Base-by-base conservation (phyloP, 1,140 invertebrate species). In the Drosophila sp. region DNA sequence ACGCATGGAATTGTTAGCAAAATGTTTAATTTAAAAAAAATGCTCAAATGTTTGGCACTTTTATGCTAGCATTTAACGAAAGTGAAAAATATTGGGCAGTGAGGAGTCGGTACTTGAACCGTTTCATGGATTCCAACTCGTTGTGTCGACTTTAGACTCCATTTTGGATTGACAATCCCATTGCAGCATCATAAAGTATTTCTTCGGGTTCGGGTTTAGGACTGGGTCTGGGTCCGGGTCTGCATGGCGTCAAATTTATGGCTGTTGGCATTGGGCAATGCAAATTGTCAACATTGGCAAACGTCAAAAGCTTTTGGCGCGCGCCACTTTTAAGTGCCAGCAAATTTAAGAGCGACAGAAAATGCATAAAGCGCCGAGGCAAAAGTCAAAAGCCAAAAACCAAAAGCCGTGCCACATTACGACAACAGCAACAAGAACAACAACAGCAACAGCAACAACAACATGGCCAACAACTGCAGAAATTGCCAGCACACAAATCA, bases 201-300 rank as follows among this genome's bases (percentile, higher is more conserved):
- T 21, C 1, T 21, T 50, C 27, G 25, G n/a, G n/a, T n/a, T n/a
- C n/a, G n/a, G n/a, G n/a, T n/a, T n/a, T n/a, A n/a, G n/a, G n/a
- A n/a, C n/a, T n/a, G n/a, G n/a, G n/a, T n/a, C n/a, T n/a, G n/a
- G n/a, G 27, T 29, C 7, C 45, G 63, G 48, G 70, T 72, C 62
- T 58, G 51, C 51, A 27, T 67, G 63, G 70, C 63, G 46, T 72
- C 71, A 61, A 62, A 73, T 73, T 73, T 69, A 73, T 73, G 71
- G 18, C 71, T 61, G 32, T 70, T 73, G 71, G 71, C 71, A 73
- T 62, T 69, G 71, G 40, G 56, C 64, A 69, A 73, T 73, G 65
- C 71, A 73, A 69, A 73, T 70, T 73, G 71, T 73, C 71, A 69
- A 73, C 71, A 73, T 69, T 69, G 71, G 56, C 64, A 73, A 69